Percentiles rank a stretch among this genome's conserved stretches.
Conservation (phyloP, 2,888 invertebrate species). For the Cryptosula pallasiana region DNA sequence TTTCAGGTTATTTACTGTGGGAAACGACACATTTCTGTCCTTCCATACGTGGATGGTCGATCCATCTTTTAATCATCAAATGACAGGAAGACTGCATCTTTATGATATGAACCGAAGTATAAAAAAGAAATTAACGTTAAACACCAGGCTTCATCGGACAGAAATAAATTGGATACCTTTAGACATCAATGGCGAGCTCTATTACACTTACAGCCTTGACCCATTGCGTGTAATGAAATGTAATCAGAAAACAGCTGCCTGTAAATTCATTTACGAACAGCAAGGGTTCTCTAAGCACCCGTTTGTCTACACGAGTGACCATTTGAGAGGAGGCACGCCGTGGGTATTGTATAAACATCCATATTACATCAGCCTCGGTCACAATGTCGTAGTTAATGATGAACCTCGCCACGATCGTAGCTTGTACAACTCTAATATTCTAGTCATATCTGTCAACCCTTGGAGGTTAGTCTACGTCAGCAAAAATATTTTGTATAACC, state of each 20-base stretch:
- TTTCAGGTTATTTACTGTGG: slow-evolving; percentile 12
- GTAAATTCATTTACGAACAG: slow-evolving; percentile 25
- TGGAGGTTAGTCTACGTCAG: slow-evolving; percentile 34
- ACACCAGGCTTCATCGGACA: neutral
- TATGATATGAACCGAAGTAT: slow-evolving; percentile 12
- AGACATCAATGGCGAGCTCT: slow-evolving; percentile 29
- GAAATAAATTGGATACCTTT: slow-evolving; percentile 25
- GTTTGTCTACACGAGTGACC: slow-evolving; percentile 31
- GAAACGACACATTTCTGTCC: neutral
- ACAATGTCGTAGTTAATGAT: slow-evolving; percentile 29
- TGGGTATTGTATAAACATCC: slow-evolving; percentile 33
- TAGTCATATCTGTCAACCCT: slow-evolving; percentile 32
- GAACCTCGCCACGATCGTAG: slow-evolving; percentile 6
- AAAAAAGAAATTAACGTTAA: neutral
- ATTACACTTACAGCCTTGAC: slow-evolving; percentile 35
- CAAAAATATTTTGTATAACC: slow-evolving; percentile 31
- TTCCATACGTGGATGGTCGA: slow-evolving; percentile 23
- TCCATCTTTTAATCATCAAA: neutral
- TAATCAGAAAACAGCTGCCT: slow-evolving; percentile 23
- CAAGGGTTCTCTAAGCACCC: slow-evolving; percentile 23
- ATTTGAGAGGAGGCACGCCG: slow-evolving; percentile 36
- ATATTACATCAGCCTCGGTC: slow-evolving; percentile 35
- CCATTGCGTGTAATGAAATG: slow-evolving; percentile 34
- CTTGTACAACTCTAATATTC: slow-evolving; percentile 33
- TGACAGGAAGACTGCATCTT: slow-evolving; percentile 13